phyloP scores from a whole-genome alignment of 2,888 invertebrate genomes.

The Pedicia rivosa region DNA sequence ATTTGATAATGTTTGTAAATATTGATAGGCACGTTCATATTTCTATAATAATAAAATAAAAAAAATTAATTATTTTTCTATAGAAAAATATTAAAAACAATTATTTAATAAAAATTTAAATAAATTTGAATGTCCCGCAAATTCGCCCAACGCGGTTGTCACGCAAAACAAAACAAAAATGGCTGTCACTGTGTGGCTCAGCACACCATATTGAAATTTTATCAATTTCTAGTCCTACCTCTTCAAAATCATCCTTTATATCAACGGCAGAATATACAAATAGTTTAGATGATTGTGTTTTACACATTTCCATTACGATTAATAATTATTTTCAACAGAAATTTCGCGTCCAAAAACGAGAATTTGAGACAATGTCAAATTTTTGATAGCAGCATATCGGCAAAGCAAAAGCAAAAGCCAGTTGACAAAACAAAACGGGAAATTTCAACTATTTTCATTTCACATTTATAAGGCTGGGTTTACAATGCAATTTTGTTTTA shows the following conservation, averaged over 20 bases:
- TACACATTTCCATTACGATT: constrained; percentile 23
- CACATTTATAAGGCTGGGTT: no score
- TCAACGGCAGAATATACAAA: constrained; percentile 70
- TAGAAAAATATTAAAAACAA: neutral
- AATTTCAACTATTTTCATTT: no score
- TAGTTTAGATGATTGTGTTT: constrained; percentile 42
- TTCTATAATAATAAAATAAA: constrained; percentile 46
- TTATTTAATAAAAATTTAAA: neutral
- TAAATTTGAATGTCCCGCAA: constrained; percentile 23
- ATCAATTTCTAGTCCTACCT: constrained; percentile 40
- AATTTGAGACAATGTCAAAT: constrained; percentile 5
- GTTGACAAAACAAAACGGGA: no score
- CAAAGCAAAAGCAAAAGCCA: constrained; percentile 5
- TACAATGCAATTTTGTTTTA: no score
- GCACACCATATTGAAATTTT: constrained; percentile 15
- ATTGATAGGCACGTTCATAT: constrained; percentile 70
- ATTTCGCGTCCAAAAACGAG: no score
- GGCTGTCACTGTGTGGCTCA: constrained; percentile 24
- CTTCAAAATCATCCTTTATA: constrained; percentile 80
- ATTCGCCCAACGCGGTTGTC: no score
- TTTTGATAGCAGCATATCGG: constrained; percentile 5
- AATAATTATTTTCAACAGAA: neutral
- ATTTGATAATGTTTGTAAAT: constrained; percentile 58
- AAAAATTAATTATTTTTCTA: constrained; percentile 3
- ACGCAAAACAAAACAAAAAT: constrained; percentile 26